Evolutionary conservation across 2,797 vertebrate species (phyloP).

Genomic region (Danionella dracula): DNA sequence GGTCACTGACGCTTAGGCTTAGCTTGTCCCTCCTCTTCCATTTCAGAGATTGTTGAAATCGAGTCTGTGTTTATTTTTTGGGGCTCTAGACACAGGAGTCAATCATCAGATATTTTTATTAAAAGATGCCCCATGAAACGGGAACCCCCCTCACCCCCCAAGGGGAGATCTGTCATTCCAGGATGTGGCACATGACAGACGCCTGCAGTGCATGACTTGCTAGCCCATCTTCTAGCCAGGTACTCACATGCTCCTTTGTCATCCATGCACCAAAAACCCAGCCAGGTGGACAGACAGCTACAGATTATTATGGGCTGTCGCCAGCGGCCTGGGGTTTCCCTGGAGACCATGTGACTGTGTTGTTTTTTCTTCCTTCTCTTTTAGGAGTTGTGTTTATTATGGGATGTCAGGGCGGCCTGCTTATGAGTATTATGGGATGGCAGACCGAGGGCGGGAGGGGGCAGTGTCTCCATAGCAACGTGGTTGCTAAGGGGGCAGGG

Average conservation of each 20-base stretch:
- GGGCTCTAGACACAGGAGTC: no score
- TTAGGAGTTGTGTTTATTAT: constrained; percentile 75
- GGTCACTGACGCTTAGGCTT: no score
- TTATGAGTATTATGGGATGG: constrained; percentile 77
- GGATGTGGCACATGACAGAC: background rate
- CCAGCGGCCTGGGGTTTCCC: constrained; percentile 71
- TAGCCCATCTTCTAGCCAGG: background rate
- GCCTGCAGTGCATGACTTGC: background rate
- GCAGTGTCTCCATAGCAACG: constrained; percentile 72
- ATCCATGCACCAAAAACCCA: constrained; percentile 44
- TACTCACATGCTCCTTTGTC: constrained; percentile 31
- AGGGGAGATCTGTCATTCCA: background rate
- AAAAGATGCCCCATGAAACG: no score
- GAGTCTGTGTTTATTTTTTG: no score
- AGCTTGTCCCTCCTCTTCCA: no score
- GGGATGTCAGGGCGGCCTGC: constrained; percentile 69
- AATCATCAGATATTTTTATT: no score
- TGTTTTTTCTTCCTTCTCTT: constrained; percentile 59
- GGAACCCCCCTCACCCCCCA: background rate
- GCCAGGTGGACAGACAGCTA: constrained; percentile 57
- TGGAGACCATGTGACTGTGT: constrained; percentile 70
- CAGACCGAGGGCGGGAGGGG: constrained; percentile 44
- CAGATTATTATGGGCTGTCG: constrained; percentile 75
- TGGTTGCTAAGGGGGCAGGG: constrained; percentile 75
- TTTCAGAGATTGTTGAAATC: no score